These are phyloP conservation scores for Esperia sulphurella DNA, from an alignment of 2,888 invertebrate species.

Conservation along the genomic window DNA sequence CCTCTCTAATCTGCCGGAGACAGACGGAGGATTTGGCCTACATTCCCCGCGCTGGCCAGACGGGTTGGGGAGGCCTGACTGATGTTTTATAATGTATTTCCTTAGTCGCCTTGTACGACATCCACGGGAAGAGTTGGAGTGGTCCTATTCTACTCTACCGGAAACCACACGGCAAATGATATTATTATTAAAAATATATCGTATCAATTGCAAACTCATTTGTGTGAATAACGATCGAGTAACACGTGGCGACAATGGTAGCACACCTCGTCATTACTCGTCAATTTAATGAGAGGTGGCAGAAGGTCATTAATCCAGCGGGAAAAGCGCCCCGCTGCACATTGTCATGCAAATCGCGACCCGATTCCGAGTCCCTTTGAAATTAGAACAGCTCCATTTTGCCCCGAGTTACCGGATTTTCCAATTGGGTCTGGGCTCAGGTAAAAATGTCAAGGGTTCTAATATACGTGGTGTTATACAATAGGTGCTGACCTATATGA, in stretches of 20 bases:
- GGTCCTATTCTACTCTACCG: too few relatives aligned
- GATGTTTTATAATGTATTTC: too few relatives aligned
- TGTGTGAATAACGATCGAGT: neutral
- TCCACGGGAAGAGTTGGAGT: too few relatives aligned
- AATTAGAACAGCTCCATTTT: neutral
- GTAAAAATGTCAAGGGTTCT: neutral
- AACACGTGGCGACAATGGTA: neutral
- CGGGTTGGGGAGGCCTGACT: too few relatives aligned
- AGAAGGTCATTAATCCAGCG: constrained; percentile 4
- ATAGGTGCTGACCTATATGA: too few relatives aligned
- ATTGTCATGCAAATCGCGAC: constrained; percentile 4
- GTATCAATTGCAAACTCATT: neutral
- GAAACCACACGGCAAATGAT: too few relatives aligned
- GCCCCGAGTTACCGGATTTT: neutral
- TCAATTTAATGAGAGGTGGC: constrained; percentile 36
- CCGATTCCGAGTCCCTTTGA: neutral
- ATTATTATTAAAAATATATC: too few relatives aligned
- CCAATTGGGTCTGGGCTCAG: neutral
- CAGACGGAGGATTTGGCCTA: too few relatives aligned
- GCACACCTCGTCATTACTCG: constrained; percentile 26
- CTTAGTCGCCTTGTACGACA: too few relatives aligned
- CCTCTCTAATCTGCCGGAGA: too few relatives aligned
- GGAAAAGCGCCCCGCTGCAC: constrained; percentile 1
- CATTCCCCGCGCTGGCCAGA: too few relatives aligned
- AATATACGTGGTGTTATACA: neutral